Evolutionary conservation across 2,113 vertebrate genomes (phyloP).

Genomic region (Rhizomys pruinosus): DNA sequence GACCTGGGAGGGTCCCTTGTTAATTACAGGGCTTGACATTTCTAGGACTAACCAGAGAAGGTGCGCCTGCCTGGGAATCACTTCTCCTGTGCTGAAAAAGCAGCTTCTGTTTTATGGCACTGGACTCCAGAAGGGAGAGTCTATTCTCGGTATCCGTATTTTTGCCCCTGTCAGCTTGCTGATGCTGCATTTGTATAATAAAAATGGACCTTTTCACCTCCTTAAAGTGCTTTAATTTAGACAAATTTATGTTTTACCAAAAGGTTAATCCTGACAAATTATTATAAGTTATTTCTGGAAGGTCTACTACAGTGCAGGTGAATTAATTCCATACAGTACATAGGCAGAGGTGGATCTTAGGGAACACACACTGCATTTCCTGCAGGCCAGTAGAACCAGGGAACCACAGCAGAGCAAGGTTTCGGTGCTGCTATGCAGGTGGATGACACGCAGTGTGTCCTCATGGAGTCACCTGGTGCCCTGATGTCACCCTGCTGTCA

Average conservation of each 20-base stretch:
- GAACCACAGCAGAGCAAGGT: not conserved
- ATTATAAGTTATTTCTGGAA: conserved; percentile 77
- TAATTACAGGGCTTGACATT: conserved; percentile 79
- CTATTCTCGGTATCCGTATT: conserved; percentile 52
- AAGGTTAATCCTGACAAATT: conserved; percentile 85
- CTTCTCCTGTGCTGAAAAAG: conserved; percentile 62
- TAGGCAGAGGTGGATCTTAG: not conserved
- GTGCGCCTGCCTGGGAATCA: conserved; percentile 75
- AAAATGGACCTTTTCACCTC: conserved; percentile 80
- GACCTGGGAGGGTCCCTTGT: conserved; percentile 56
- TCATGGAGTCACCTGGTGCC: not conserved
- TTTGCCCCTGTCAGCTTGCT: conserved; percentile 73
- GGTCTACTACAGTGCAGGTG: conserved; percentile 59
- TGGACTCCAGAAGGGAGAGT: conserved; percentile 56
- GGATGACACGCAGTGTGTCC: not conserved
- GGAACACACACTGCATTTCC: not conserved
- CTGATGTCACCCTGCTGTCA: not conserved
- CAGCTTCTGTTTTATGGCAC: conserved; percentile 68
- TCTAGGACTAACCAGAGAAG: conserved; percentile 77
- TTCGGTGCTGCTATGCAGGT: not conserved
- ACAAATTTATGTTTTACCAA: conserved; percentile 81
- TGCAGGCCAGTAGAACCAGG: not conserved
- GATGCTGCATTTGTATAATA: conserved; percentile 82
- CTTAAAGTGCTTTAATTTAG: conserved; percentile 80
- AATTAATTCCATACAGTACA: not conserved